These are phyloP conservation scores for Morelia viridis DNA, from an alignment of 2,797 vertebrate species.

Conservation along the genomic window DNA sequence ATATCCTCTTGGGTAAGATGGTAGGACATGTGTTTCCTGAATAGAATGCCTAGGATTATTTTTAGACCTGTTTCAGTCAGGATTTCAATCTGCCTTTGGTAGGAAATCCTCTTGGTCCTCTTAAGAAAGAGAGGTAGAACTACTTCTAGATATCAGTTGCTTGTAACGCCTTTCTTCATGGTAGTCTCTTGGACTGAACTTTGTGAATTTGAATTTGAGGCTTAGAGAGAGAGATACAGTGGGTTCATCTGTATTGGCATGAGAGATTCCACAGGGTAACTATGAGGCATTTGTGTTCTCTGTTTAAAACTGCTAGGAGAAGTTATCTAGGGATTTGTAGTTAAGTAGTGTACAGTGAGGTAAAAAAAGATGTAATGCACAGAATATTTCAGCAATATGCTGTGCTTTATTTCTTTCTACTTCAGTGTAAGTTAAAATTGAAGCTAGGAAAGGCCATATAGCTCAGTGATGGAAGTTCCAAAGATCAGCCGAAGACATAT, in stretches of 20 bases:
- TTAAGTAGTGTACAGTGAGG: background rate
- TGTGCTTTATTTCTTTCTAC: background rate
- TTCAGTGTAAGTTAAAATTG: background rate
- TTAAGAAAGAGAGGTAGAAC: background rate
- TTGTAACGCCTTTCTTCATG: background rate
- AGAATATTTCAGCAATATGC: background rate
- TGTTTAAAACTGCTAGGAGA: background rate
- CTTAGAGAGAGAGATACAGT: background rate
- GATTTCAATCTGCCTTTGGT: background rate
- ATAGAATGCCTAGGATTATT: background rate
- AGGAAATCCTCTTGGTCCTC: background rate
- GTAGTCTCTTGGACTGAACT: background rate
- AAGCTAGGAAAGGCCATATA: slow-evolving; percentile 14
- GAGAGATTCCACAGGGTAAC: background rate
- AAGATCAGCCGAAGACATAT: background rate
- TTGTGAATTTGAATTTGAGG: background rate
- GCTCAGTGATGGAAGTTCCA: background rate
- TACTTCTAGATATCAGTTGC: background rate
- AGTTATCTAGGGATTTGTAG: background rate
- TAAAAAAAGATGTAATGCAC: background rate
- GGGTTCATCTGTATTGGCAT: background rate
- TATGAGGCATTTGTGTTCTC: background rate
- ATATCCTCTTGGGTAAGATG: background rate
- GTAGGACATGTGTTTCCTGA: background rate
- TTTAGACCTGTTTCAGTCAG: background rate